Evolutionary conservation across 2,797 vertebrate species (phyloP).

Genomic region (Lepidocolaptes lacrymiger): DNA sequence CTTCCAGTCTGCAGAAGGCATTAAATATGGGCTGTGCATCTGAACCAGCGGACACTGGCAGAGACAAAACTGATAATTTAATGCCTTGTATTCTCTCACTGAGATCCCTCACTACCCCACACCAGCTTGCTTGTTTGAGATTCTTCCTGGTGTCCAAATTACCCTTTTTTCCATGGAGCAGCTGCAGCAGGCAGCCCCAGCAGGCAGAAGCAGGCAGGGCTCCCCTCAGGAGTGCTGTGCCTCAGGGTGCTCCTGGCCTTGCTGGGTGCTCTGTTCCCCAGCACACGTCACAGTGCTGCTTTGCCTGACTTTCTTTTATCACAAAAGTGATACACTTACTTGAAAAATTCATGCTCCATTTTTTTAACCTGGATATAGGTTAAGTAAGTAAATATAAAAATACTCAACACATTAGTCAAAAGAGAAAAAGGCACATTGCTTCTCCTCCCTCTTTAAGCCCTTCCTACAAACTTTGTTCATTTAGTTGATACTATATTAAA

Average conservation of each 20-base stretch:
- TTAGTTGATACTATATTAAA: neutral
- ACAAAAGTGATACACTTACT: neutral
- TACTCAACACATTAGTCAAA: neutral
- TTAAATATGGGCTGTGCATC: neutral
- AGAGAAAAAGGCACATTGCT: neutral
- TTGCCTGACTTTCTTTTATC: neutral
- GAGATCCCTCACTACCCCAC: neutral
- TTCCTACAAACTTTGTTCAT: neutral
- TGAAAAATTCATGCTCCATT: neutral
- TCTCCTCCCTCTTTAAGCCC: neutral
- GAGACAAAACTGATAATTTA: neutral
- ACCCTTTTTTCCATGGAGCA: neutral
- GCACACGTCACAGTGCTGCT: accelerated
- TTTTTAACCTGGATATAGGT: neutral
- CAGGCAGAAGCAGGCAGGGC: neutral
- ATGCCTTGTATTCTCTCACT: neutral
- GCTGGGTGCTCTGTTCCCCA: neutral
- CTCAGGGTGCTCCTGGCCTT: neutral
- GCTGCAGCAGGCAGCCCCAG: neutral
- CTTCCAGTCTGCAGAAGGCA: neutral
- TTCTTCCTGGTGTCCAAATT: neutral
- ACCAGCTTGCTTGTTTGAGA: neutral
- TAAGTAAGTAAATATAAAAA: neutral
- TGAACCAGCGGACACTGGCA: neutral
- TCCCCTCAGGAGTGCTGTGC: neutral